Conservation (phyloP, 1,140 invertebrate genomes). For the Geopemphigus sp. region DNA sequence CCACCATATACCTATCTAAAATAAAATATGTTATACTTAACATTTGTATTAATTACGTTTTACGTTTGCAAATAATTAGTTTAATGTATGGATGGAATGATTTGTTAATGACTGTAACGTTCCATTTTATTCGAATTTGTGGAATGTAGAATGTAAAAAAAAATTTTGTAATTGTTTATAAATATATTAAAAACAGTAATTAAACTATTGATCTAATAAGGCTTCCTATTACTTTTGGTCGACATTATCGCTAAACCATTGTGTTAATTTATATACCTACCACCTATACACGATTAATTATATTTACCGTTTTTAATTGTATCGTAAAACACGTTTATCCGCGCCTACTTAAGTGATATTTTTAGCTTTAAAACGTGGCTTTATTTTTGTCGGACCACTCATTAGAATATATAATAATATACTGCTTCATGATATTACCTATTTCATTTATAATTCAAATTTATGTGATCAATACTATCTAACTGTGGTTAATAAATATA, state of each 20-base stretch:
- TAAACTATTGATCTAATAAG: neutral
- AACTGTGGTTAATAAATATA: conserved; percentile 36
- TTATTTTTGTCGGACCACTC: conserved; percentile 4
- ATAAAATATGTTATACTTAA: conserved; percentile 19
- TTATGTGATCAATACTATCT: conserved; percentile 24
- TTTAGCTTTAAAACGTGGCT: conserved; percentile 33
- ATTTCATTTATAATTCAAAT: conserved; percentile 24
- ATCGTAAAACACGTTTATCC: conserved; percentile 20
- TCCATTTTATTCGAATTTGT: neutral
- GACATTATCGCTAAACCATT: conserved; percentile 2
- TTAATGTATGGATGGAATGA: conserved; percentile 9
- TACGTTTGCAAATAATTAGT: neutral
- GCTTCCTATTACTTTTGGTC: conserved; percentile 4
- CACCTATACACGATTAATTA: neutral
- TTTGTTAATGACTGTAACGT: conserved; percentile 6
- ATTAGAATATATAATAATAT: neutral
- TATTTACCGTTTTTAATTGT: conserved; percentile 5
- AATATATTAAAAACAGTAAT: neutral
- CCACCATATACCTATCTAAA: neutral
- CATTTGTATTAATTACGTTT: conserved; percentile 6
- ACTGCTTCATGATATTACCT: conserved; percentile 5
- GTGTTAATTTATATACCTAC: conserved; percentile 17
- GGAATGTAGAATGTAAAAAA: conserved; percentile 12
- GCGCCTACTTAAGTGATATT: conserved; percentile 6
- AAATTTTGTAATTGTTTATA: neutral